Evolutionary conservation across 1,140 invertebrate genomes (phyloP).

Genomic region (Akabosia matsudoensis): DNA sequence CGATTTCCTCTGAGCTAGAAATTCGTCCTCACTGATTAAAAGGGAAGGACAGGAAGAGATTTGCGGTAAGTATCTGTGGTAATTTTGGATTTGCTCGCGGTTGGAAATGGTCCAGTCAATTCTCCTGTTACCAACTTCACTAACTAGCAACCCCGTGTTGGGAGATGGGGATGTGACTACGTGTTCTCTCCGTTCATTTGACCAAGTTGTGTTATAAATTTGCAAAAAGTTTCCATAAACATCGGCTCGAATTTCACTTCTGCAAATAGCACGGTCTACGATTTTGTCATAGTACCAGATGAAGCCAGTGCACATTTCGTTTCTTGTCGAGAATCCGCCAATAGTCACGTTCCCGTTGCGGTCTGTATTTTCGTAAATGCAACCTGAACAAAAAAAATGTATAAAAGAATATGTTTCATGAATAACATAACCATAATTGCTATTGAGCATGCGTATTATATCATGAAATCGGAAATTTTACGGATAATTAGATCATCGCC

Average conservation of each 20-base stretch:
- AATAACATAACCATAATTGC: background rate
- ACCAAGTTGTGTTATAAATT: constrained; percentile 8
- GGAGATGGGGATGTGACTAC: background rate
- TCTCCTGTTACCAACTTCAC: background rate
- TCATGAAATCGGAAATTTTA: background rate
- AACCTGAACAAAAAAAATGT: constrained; percentile 51
- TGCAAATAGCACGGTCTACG: background rate
- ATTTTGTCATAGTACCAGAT: constrained; percentile 33
- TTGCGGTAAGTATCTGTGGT: background rate
- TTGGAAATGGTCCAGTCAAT: background rate
- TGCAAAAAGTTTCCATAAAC: background rate
- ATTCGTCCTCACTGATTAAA: background rate
- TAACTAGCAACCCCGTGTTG: background rate
- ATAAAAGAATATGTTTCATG: no score
- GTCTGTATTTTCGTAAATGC: constrained; percentile 74
- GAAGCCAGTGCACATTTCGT: constrained; percentile 23
- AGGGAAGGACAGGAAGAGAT: background rate
- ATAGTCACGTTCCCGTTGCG: constrained; percentile 71
- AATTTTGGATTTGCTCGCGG: background rate
- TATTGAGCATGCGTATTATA: background rate
- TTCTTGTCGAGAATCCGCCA: constrained; percentile 85
- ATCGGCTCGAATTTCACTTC: background rate
- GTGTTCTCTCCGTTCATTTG: background rate
- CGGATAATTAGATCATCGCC: background rate
- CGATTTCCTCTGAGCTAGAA: background rate